Percentiles rank a stretch among this genome's conserved stretches.
Evolutionary conservation across 2,797 vertebrate species (phyloP).

Genomic region (Myotis pilosus): DNA sequence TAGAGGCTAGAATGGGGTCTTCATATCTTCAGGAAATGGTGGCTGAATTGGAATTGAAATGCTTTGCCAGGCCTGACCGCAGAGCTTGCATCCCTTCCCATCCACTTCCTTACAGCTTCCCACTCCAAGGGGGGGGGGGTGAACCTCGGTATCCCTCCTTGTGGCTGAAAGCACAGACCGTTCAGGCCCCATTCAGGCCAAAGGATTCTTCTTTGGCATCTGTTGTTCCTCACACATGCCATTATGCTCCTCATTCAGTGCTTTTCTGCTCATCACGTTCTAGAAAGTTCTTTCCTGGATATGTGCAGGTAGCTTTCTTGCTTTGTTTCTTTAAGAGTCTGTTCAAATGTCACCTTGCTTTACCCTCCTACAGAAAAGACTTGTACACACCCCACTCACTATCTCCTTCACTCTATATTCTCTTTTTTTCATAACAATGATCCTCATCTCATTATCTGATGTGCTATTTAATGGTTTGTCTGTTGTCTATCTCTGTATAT

Average conservation of each 20-base stretch:
- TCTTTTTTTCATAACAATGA: neutral
- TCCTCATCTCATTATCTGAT: neutral
- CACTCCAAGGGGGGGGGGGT: neutral
- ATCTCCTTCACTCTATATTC: neutral
- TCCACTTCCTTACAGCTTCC: neutral
- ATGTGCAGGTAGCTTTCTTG: neutral
- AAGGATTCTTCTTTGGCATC: neutral
- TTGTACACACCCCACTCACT: neutral
- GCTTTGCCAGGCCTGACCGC: neutral
- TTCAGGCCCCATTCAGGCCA: neutral
- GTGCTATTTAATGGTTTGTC: neutral
- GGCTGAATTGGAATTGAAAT: neutral
- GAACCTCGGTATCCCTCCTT: neutral
- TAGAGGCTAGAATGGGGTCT: neutral
- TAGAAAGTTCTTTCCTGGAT: neutral
- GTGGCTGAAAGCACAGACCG: neutral
- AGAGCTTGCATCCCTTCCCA: neutral
- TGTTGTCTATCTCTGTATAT: neutral
- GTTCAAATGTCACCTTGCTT: neutral
- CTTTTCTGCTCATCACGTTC: neutral
- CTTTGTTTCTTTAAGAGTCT: neutral
- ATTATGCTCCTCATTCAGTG: neutral
- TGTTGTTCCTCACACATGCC: neutral
- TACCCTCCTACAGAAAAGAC: neutral
- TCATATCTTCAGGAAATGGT: neutral